Base-by-base conservation (phyloP, 2,113 vertebrate species). In the Nycticebus coucang region DNA sequence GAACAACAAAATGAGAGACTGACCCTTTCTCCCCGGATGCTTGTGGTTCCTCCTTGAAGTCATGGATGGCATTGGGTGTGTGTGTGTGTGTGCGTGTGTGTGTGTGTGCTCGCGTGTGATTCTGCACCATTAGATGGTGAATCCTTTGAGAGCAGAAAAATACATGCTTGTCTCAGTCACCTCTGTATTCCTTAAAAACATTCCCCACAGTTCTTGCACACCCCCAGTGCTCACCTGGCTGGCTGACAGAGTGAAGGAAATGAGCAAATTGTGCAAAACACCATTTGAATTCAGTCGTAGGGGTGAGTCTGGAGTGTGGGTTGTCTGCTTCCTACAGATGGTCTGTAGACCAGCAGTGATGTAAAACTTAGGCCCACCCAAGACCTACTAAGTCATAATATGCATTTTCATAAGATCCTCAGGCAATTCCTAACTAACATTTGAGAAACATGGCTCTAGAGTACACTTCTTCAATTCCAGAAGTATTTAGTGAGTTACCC, bases 1-100 rank as follows among this genome's bases (percentile, higher is more conserved):
- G 71, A 30, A 90, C 26, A 82, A 92, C 87, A 96, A 74, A 77
- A 89, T 55, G n/a, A 26, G 4, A 13, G 59, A 4, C 12, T 55
- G n/a, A 14, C 60, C 37, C 11, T 68, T 18, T n/a, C 55, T 90
- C 50, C 17, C 53, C 64, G 74, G 86, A 33, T 4, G 17, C 53
- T 21, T 60, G 15, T 13, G n/a, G 62, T 7, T 69, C 53, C 66
- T 55, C 21, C n/a, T 89, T 9, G 24, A 0, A 6, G 21, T 24
- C 57, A n/a, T 37, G 41, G 53, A 21, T 14, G 57, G 45, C 5
- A 4, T n/a, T 53, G 0, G 8, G 10, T 0, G 22, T 45, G 75
- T 57, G 33, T n/a, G 53, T 79, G 30, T n/a, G 75, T 33, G 50
- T 12, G 15, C 10, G 45, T 53, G 45, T 21, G 10, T 0, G 22